phyloP scores from a whole-genome alignment of 2,888 invertebrate genomes.

The Metallyticus violacea region DNA sequence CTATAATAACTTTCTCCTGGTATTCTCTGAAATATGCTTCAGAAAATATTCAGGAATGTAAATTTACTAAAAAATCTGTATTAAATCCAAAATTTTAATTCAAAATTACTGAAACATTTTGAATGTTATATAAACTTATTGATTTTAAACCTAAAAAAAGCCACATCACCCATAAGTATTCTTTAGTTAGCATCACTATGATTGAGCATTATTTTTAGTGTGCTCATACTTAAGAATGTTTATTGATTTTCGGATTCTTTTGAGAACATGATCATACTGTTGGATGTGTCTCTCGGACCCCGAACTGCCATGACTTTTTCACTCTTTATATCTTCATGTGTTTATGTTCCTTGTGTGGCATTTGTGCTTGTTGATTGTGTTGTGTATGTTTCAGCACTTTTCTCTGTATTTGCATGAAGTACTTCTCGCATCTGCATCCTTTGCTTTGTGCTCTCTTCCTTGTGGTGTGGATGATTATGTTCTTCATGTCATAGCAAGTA shows the following conservation, averaged over 20 bases:
- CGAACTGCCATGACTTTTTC: slow-evolving; percentile 29
- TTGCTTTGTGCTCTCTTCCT: neutral
- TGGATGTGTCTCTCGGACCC: slow-evolving; percentile 17
- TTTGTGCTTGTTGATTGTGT: neutral
- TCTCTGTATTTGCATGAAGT: slow-evolving; percentile 26
- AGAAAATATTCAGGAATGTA: neutral
- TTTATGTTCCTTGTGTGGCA: slow-evolving; percentile 12
- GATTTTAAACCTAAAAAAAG: neutral
- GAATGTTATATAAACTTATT: neutral
- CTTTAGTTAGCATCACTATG: neutral
- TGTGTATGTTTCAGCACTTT: slow-evolving; percentile 15
- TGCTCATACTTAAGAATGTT: slow-evolving; percentile 6
- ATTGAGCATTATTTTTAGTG: slow-evolving; percentile 6
- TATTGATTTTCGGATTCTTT: slow-evolving; percentile 1
- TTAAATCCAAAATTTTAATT: neutral
- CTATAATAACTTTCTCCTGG: neutral
- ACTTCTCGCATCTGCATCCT: neutral
- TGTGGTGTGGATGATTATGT: neutral
- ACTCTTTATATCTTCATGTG: slow-evolving; percentile 20
- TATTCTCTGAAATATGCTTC: neutral
- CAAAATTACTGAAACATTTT: neutral
- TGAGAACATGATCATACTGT: slow-evolving; percentile 7
- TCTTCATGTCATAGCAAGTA: neutral
- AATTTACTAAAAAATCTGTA: neutral
- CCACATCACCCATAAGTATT: slow-evolving; percentile 7